Evolutionary conservation across 2,888 invertebrate species (phyloP), one percentile per base, ranked within the genome.

Genomic region (Standfussiana lucernea): DNA sequence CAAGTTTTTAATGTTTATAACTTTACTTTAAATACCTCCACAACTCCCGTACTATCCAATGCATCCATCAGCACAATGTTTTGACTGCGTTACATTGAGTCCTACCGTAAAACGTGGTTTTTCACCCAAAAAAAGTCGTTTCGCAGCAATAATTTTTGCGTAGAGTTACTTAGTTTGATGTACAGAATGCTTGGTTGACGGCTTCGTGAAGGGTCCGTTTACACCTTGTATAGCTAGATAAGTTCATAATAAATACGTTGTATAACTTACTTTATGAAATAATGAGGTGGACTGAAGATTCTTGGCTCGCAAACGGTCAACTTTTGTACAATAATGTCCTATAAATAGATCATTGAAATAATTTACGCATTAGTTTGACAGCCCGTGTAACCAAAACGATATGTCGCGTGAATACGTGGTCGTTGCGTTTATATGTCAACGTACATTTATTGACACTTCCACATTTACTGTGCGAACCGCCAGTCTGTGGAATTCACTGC

Each of bases 271-370:
- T 45, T 11, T 21, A n/a, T 62, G n/a, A 40, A 28, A n/a, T 64
- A n/a, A 62, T 35, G 32, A 53, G 11, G 42, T 64, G 35, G 50
- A 75, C 50, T 45, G 42, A 40, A 42, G n/a, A 74, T 53, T 18
- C 10, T 7, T 74, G 75, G 75, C 75, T 75, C 75, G 64, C 64
- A 45, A 28, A 32, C 24, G 32, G 24, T 71, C 1, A 56, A 37
- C 2, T 40, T 28, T 69, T 59, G 21, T 59, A 37, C 2, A 21
- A 37, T 28, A 67, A 53, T 28, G 40, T 42, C 70, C 18, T 10
- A 21, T 68, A 37, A 5, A n/a, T n/a, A 68, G n/a, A 15, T n/a
- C 13, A 53, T 53, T 11, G 13, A 53, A 53, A 53, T 53, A 53
- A 53, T n/a, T 53, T 13, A 10, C 24, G 24, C 2, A 24, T 47